These are phyloP conservation scores for Anthoscopus minutus DNA, from an alignment of 2,113 vertebrate genomes.

Conservation along the genomic window DNA sequence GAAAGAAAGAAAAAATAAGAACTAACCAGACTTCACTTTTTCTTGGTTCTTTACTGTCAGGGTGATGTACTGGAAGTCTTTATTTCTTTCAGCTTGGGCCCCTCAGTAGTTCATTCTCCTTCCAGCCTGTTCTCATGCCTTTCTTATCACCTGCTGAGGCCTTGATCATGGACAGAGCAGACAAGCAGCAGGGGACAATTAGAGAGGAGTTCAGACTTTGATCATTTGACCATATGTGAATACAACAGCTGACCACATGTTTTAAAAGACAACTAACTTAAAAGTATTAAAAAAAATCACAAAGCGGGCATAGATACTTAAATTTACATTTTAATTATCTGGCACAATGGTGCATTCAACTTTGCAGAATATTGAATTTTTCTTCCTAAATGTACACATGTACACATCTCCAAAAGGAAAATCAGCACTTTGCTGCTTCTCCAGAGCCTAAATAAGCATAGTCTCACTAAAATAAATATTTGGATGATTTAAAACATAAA, in stretches of 20 bases:
- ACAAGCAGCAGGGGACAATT: constrained; percentile 98
- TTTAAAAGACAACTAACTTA: constrained; percentile 90
- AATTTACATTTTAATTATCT: constrained; percentile 87
- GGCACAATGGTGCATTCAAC: constrained; percentile 72
- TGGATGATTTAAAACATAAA: constrained; percentile 22
- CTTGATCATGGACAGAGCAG: constrained; percentile 96
- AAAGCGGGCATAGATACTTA: constrained; percentile 81
- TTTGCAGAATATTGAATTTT: constrained; percentile 71
- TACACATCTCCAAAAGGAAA: constrained; percentile 50
- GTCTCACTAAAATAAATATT: constrained; percentile 32
- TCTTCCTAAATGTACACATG: constrained; percentile 25
- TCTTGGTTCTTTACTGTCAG: constrained; percentile 91
- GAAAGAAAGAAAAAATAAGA: constrained; percentile 71
- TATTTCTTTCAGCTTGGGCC: constrained; percentile 97
- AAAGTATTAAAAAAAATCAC: constrained; percentile 78
- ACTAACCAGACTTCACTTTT: constrained; percentile 92
- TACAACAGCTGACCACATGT: constrained; percentile 95
- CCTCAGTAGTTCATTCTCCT: constrained; percentile 93
- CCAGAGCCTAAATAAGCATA: constrained; percentile 9
- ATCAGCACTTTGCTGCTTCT: constrained; percentile 27
- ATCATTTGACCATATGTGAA: constrained; percentile 99
- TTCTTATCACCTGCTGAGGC: constrained; percentile 99
- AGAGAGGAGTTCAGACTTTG: constrained; percentile 96
- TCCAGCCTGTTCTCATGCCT: constrained; percentile 94
- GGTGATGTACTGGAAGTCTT: constrained; percentile 98